Conservation (phyloP, 2,797 vertebrate species). For the Schizothorax lantsangensis region DNA sequence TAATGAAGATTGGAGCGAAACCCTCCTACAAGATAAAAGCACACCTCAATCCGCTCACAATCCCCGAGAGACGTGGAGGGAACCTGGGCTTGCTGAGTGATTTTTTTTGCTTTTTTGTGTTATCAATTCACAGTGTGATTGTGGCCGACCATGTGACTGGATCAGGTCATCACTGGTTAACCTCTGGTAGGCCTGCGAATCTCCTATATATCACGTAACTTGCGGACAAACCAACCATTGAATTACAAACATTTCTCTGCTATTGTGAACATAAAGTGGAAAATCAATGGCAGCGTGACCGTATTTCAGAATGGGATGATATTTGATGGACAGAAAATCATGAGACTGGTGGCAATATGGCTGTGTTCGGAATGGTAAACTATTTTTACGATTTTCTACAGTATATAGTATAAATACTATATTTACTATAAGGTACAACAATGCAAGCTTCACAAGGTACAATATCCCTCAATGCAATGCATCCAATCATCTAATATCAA, state of each 20-base stretch:
- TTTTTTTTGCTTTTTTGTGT: constrained; percentile 28
- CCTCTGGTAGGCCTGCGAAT: constrained; percentile 32
- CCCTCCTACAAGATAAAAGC: constrained; percentile 48
- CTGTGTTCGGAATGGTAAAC: neutral
- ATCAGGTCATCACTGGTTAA: constrained; percentile 58
- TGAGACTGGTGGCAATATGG: neutral
- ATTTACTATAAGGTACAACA: neutral
- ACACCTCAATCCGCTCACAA: constrained; percentile 38
- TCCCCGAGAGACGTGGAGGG: neutral
- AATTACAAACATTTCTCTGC: constrained; percentile 46
- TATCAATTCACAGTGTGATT: constrained; percentile 50
- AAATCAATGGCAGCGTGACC: constrained; percentile 47
- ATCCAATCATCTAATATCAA: neutral
- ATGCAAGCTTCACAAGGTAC: neutral
- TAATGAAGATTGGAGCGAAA: constrained; percentile 49
- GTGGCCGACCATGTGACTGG: constrained; percentile 27
- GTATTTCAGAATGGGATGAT: constrained; percentile 18
- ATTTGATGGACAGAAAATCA: neutral
- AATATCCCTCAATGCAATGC: neutral
- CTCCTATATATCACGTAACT: constrained; percentile 35
- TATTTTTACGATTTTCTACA: neutral
- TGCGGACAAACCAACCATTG: constrained; percentile 47
- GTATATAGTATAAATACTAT: neutral
- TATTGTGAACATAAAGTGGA: constrained; percentile 39
- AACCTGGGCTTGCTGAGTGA: constrained; percentile 25